A percentile compares a stretch with the other conserved stretches of the same genome.
Evolutionary conservation across 2,113 vertebrate species (phyloP).

Genomic region (Irena cyanogastra): DNA sequence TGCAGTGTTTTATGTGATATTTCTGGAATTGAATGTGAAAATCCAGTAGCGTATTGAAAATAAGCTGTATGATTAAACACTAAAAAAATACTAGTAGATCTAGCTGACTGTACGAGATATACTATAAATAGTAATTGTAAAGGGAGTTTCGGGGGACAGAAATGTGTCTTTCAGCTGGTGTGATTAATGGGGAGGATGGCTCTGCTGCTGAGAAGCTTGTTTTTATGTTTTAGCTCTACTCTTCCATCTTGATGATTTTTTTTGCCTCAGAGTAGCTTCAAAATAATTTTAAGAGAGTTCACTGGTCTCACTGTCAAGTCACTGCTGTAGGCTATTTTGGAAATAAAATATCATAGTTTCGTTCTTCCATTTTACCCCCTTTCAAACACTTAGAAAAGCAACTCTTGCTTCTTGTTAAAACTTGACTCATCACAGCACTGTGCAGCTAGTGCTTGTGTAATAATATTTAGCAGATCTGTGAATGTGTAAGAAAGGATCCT

Average conservation of each 20-base stretch:
- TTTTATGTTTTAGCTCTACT: neutral
- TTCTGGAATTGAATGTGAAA: neutral
- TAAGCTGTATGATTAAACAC: neutral
- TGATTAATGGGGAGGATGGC: neutral
- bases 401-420: neutral
- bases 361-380: neutral
- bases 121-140: neutral
- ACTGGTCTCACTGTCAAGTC: neutral
- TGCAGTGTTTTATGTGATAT: neutral
- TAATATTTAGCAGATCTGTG: neutral
- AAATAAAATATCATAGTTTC: neutral
- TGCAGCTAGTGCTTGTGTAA: neutral
- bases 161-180: fast-evolving
- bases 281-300: neutral
- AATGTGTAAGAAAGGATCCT: neutral
- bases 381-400: neutral
- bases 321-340: neutral
- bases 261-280: neutral
- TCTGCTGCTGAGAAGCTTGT: neutral
- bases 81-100: neutral
- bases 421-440: neutral
- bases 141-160: neutral
- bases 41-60: neutral
- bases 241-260: neutral
- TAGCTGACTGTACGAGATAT: neutral